phyloP scores from a whole-genome alignment of 1,140 invertebrate species.

The Megathymus violae region DNA sequence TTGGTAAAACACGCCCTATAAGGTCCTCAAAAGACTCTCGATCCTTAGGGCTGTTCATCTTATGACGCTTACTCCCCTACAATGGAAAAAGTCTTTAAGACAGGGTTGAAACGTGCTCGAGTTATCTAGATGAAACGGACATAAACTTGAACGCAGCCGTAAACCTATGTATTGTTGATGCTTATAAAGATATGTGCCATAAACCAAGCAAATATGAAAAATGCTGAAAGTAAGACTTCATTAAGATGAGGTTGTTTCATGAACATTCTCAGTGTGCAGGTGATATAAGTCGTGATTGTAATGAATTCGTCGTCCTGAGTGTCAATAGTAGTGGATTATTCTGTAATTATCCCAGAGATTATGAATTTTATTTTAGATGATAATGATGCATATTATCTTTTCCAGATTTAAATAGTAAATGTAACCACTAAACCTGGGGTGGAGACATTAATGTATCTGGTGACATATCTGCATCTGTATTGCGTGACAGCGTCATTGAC shows the following conservation, averaged over 20 bases:
- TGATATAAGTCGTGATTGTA: background rate
- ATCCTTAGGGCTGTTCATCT: background rate
- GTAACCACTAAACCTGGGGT: too few relatives aligned
- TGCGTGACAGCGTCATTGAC: too few relatives aligned
- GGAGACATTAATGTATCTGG: too few relatives aligned
- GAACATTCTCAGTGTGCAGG: slow-evolving; percentile 2
- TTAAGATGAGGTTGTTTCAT: slow-evolving; percentile 2
- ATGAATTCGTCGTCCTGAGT: background rate
- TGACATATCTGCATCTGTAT: too few relatives aligned
- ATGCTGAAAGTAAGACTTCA: slow-evolving; percentile 12
- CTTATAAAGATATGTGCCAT: slow-evolving; percentile 22
- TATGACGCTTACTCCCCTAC: slow-evolving; percentile 2
- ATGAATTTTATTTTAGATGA: too few relatives aligned
- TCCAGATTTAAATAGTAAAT: too few relatives aligned
- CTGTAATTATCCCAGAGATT: too few relatives aligned
- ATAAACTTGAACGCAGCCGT: slow-evolving; percentile 15
- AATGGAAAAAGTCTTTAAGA: slow-evolving; percentile 7
- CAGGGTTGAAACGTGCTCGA: slow-evolving; percentile 8
- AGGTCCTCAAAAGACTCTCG: background rate
- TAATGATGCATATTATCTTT: too few relatives aligned
- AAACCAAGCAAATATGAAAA: slow-evolving; percentile 9
- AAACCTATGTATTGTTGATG: slow-evolving; percentile 17
- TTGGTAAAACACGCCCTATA: too few relatives aligned
- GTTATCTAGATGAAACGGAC: slow-evolving; percentile 22
- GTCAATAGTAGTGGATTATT: too few relatives aligned